Evolutionary conservation across 2,113 vertebrate genomes (phyloP).

Genomic region (Stegastes partitus): DNA sequence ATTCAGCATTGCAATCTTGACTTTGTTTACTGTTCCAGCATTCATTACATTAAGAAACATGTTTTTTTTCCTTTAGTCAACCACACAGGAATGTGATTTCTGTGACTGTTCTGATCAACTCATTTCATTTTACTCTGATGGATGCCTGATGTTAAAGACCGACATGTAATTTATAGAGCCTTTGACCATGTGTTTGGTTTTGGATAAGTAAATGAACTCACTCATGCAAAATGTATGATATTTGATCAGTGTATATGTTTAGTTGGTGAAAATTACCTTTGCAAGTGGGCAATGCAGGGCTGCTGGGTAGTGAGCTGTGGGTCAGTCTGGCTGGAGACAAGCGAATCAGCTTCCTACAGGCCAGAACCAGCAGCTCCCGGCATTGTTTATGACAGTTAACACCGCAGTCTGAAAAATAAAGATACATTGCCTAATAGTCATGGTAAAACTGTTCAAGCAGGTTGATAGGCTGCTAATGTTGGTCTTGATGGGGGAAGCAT

Average conservation of each 20-base stretch:
- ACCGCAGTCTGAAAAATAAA: slow-evolving; percentile 89
- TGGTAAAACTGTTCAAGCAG: not conserved
- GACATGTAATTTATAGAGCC: too few relatives aligned
- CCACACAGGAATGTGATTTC: too few relatives aligned
- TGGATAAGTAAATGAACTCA: not conserved
- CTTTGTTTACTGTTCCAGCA: too few relatives aligned
- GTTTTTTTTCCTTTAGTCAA: too few relatives aligned
- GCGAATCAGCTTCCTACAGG: slow-evolving; percentile 92
- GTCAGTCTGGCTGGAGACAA: slow-evolving; percentile 77
- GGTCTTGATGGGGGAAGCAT: not conserved
- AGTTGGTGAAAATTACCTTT: slow-evolving; percentile 79
- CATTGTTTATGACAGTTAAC: slow-evolving; percentile 99
- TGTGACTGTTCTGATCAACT: too few relatives aligned
- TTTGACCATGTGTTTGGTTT: not conserved
- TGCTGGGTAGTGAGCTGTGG: slow-evolving; percentile 93
- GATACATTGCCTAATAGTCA: not conserved
- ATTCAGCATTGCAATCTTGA: too few relatives aligned
- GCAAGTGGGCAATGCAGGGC: slow-evolving; percentile 88
- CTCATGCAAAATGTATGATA: not conserved
- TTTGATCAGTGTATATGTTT: not conserved
- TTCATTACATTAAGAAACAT: too few relatives aligned
- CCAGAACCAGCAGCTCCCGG: slow-evolving; percentile 93
- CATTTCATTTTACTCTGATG: not conserved
- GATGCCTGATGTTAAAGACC: not conserved
- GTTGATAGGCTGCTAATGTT: too few relatives aligned